A percentile compares a stretch with the other conserved stretches of the same genome.
phyloP scores from a whole-genome alignment of 2,113 vertebrate genomes.

The Geococcyx californianus region DNA sequence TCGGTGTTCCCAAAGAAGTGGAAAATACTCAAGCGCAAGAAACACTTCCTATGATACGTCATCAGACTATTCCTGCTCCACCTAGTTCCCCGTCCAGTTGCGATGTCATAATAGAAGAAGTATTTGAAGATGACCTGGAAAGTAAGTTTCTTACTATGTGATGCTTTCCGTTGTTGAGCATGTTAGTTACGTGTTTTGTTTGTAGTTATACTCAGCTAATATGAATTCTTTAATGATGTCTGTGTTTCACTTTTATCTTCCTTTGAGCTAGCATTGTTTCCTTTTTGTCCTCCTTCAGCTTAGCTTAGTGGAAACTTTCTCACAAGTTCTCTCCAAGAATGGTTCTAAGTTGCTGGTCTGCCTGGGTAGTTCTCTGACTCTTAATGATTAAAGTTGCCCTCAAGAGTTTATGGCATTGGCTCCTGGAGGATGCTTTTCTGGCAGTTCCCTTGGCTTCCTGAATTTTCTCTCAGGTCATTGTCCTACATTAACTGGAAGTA shows the following conservation, averaged over 20 bases:
- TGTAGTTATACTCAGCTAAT: not conserved
- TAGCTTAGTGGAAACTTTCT: not conserved
- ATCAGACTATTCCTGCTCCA: not conserved
- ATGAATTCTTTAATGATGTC: not conserved
- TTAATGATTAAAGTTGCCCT: not conserved
- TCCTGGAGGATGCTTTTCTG: not conserved
- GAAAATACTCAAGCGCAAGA: not conserved
- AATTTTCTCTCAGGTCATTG: not conserved
- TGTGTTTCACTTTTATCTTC: not conserved
- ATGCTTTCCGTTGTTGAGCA: not conserved
- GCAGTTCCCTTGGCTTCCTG: not conserved
- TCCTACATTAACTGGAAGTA: not conserved
- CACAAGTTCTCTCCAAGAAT: not conserved
- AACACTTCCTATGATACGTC: not conserved
- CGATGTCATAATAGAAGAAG: conserved; percentile 84
- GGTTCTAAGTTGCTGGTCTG: not conserved
- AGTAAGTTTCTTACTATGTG: conserved; percentile 58
- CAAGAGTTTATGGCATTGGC: not conserved
- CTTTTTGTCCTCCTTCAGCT: not conserved
- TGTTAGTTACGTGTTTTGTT: not conserved
- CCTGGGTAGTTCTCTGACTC: not conserved
- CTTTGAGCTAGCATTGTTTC: not conserved
- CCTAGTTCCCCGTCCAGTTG: conserved; percentile 29
- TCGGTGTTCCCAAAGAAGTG: not conserved
- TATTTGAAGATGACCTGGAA: conserved; percentile 72